Conservation (phyloP, 2,888 invertebrate genomes). For the Phymatocera aterrima region DNA sequence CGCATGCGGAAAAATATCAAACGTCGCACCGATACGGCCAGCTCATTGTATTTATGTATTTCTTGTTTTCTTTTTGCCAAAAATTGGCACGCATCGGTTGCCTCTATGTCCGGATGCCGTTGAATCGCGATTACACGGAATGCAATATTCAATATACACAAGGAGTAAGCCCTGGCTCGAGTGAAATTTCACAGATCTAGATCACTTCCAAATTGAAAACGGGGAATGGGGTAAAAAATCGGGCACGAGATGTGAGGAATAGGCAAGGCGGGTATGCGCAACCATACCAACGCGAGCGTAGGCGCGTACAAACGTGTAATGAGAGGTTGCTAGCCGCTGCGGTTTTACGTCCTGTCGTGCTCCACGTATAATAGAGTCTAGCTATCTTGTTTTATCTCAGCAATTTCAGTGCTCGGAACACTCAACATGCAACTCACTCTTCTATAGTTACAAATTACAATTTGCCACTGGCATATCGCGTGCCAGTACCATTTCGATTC, state of each 20-base stretch:
- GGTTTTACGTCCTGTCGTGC: conserved; percentile 40
- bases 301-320: conserved; percentile 44
- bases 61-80: too few species aligned
- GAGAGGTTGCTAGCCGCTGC: conserved; percentile 45
- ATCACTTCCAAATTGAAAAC: too few species aligned
- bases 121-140: too few species aligned
- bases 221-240: too few species aligned
- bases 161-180: not conserved
- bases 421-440: conserved; percentile 42
- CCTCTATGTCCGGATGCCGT: too few species aligned
- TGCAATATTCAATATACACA: not conserved
- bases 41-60: too few species aligned
- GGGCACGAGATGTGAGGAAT: conserved; percentile 12
- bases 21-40: too few species aligned
- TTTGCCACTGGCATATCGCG: conserved; percentile 26
- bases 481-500: conserved; percentile 33
- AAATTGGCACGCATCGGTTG: too few species aligned
- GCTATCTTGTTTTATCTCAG: conserved; percentile 48
- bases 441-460: conserved; percentile 41
- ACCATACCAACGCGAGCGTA: not conserved
- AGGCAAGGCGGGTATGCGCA: too few species aligned
- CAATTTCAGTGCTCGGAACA: conserved; percentile 48
- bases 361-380: conserved; percentile 29
- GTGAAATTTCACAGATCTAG: not conserved
- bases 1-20: too few species aligned